A percentile compares a stretch with the other conserved stretches of the same genome.
These are phyloP conservation scores for Metacarcinus magister DNA, from an alignment of 2,888 invertebrate species.

Conservation along the genomic window DNA sequence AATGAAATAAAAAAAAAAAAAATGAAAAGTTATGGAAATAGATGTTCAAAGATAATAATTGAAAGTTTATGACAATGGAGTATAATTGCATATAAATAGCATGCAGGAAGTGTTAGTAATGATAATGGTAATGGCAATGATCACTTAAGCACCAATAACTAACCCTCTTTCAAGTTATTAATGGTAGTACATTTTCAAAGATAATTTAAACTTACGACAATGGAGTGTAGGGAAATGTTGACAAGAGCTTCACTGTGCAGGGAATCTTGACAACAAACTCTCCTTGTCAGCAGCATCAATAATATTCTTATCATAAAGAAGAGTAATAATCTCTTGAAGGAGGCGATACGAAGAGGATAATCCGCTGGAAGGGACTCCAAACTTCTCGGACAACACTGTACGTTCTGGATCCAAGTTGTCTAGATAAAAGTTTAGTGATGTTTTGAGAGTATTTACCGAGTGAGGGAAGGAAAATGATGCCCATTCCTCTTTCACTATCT, in stretches of 20 bases:
- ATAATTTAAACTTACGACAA: neutral
- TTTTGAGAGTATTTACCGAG: neutral
- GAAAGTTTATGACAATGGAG: too few species aligned
- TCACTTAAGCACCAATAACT: too few species aligned
- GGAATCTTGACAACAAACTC: neutral
- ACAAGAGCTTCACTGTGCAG: neutral
- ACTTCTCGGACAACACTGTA: neutral
- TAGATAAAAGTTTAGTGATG: neutral
- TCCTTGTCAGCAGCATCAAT: neutral
- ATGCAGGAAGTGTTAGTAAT: too few species aligned
- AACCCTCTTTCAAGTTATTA: too few species aligned
- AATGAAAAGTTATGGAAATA: too few species aligned
- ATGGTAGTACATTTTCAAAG: too few species aligned
- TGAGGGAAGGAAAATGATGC: neutral
- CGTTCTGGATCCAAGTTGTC: neutral
- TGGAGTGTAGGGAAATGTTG: neutral
- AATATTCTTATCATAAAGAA: neutral
- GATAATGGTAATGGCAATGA: too few species aligned
- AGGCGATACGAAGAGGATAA: neutral
- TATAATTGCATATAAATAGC: too few species aligned
- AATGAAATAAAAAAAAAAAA: too few species aligned
- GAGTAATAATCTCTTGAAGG: neutral
- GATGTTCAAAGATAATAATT: too few species aligned
- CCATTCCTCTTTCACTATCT: neutral
- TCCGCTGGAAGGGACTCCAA: neutral